These are phyloP conservation scores for Drosophila pseudotalamancana DNA, from an alignment of 2,888 invertebrate genomes.

Conservation along the genomic window DNA sequence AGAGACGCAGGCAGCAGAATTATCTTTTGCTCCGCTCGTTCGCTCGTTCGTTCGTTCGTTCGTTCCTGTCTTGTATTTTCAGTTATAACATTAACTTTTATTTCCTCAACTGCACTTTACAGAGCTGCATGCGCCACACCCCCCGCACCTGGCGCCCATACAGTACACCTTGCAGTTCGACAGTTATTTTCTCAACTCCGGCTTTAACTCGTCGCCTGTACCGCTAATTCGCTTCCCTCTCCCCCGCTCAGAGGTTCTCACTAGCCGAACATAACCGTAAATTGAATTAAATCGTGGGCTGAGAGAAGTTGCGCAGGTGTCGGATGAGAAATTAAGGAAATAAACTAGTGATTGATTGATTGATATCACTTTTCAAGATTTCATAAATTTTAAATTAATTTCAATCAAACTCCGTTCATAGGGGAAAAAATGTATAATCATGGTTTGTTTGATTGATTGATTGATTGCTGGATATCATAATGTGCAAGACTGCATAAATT, in stretches of 20 bases:
- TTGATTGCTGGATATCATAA: too few species aligned
- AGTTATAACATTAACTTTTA: conserved; percentile 74
- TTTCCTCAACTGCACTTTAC: conserved; percentile 64
- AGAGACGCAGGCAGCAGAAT: conserved; percentile 50
- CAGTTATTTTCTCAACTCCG: neutral
- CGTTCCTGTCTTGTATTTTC: conserved; percentile 61
- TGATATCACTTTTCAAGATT: too few species aligned
- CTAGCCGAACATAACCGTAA: conserved; percentile 12
- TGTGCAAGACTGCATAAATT: too few species aligned
- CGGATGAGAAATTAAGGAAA: neutral
- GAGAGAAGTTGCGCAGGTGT: conserved; percentile 9
- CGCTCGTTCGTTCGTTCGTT: conserved; percentile 46
- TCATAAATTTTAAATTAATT: too few species aligned
- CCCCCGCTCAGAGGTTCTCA: conserved; percentile 1
- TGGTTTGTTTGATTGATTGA: too few species aligned
- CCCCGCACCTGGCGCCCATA: neutral
- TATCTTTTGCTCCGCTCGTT: conserved; percentile 58
- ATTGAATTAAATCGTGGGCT: conserved; percentile 27
- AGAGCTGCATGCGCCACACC: neutral
- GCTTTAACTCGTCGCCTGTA: conserved; percentile 22
- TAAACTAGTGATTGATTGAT: too few species aligned
- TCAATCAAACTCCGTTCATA: too few species aligned
- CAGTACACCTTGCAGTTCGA: neutral
- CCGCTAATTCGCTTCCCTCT: conserved; percentile 20
- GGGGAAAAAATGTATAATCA: too few species aligned